phyloP scores from a whole-genome alignment of 30 jellyfish, hydroid and myxozoan genomes.

The Turritopsis rubra region DNA sequence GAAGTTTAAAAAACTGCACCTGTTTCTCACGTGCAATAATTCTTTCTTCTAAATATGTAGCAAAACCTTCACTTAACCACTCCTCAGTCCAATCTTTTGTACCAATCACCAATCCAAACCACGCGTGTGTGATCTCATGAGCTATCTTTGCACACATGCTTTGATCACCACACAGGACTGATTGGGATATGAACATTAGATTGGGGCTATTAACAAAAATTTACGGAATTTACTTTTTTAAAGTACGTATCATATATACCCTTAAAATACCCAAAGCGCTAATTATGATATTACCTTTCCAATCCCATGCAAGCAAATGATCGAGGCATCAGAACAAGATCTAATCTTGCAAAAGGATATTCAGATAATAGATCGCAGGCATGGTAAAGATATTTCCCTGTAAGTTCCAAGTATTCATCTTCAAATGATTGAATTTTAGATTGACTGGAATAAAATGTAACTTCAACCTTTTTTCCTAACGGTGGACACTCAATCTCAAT shows the following conservation, averaged over 20 bases:
- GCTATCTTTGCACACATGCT: slow-evolving; percentile 79
- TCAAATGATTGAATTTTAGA: slow-evolving; percentile 38
- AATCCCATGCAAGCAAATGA: slow-evolving; percentile 89
- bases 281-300: slow-evolving; percentile 37
- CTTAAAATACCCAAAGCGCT: neutral
- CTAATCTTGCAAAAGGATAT: slow-evolving; percentile 71
- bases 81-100: slow-evolving; percentile 89
- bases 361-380: slow-evolving; percentile 59
- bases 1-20: slow-evolving; percentile 37
- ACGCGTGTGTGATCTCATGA: slow-evolving; percentile 81
- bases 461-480: slow-evolving; percentile 36
- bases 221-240: neutral
- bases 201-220: slow-evolving; percentile 56
- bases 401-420: slow-evolving; percentile 43
- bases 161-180: slow-evolving; percentile 76
- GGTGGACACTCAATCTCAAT: slow-evolving; percentile 22
- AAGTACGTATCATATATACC: neutral
- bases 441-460: slow-evolving; percentile 46
- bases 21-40: slow-evolving; percentile 43
- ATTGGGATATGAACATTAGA: slow-evolving; percentile 77
- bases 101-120: slow-evolving; percentile 88
- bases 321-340: slow-evolving; percentile 75
- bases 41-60: slow-evolving; percentile 72
- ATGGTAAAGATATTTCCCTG: slow-evolving; percentile 37
- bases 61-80: slow-evolving; percentile 94